Evolutionary conservation across 2,888 invertebrate genomes (phyloP), one percentile per base, ranked within the genome.

Genomic region (Glaucopsyche alexis): DNA sequence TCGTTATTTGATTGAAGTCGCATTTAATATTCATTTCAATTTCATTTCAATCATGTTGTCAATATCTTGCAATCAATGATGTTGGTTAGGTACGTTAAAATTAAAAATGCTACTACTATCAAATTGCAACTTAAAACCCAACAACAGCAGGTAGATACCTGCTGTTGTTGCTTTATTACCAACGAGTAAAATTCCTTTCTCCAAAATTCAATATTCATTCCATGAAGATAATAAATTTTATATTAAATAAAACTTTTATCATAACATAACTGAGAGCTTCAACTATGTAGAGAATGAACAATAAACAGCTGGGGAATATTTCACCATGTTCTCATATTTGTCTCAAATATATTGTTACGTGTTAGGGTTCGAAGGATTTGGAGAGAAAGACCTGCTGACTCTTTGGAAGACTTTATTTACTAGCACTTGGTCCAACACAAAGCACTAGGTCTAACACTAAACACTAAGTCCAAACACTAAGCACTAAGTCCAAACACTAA

Each of bases 211-310:
- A 16, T 69, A 67, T 67, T 47, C 13, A 29, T 69, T 14, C 19
- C 29, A 16, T 14, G 8, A n/a, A 2, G 4, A 49, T 14, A 14
- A 69, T 45, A 49, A 69, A 47, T 69, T 66, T 42, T 42, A 42
- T 42, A 49, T 69, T 14, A 69, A 47, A 47, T 49, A 49, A 69
- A 69, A 69, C 45, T 69, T 69, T 69, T 69, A 69, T 69, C 19
- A 38, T 47, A 47, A 49, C 19, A 69, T 7, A 67, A 67, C 69
- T 29, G 49, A 42, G 66, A 69, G 19, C 49, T 47, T 69, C 49
- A 49, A 69, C 47, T 69, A 69, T 49, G 47, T 29, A 13, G 69
- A 49, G 69, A 49, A 69, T 49, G 69, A 42, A 47, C 69, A 69
- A 49, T 49, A 69, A 45, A 69, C 29, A 47, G 47, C 69, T 65